Base-by-base conservation (phyloP, 2,797 vertebrate genomes). In the Erethizon dorsatum region DNA sequence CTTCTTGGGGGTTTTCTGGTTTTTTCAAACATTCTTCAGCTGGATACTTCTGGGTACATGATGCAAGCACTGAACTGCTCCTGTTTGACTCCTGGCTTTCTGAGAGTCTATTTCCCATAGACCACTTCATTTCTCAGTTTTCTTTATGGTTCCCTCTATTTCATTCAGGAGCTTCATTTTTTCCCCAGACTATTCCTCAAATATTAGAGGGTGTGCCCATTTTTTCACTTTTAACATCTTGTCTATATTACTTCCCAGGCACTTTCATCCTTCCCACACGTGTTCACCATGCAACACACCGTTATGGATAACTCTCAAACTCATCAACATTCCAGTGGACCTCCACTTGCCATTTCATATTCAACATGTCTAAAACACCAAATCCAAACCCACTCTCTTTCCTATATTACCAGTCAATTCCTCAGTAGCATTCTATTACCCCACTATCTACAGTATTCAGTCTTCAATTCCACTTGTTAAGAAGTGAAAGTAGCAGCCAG, bases 391-490 rank as follows among this genome's bases (percentile, higher is more conserved):
- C 12, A 11, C 13, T 1, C 1, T 15, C 47, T 91, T 91, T 75
- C 26, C 75, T 63, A 12, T 33, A 33, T 41, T 57, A 18, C 31
- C 61, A 54, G 37, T 45, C 83, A 92, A 1, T 61, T 93, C 10
- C 57, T 45, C 17, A 77, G 45, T 18, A n/a, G 24, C 2, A 7
- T 22, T 71, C 12, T 26, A n/a, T 3, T 69, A 52, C 31, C 77
- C 9, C 7, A n/a, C 50, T 80, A 59, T n/a, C 24, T 75, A 52
- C 18, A 54, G 17, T 33, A 67, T 24, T 73, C 6, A 26, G 11
- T 41, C 14, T 91, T 90, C 47, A 90, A 12, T 59, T 63, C 22
- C 5, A 90, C 52, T 83, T 59, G 90, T 83, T 50, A 95, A 78
- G 80, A 95, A 63, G 22, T 31, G 20, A 31, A 82, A 84, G 24